Evolutionary conservation across 1,140 invertebrate genomes (phyloP), one percentile per base, ranked within the genome.

Genomic region (Cotesia chilonis): DNA sequence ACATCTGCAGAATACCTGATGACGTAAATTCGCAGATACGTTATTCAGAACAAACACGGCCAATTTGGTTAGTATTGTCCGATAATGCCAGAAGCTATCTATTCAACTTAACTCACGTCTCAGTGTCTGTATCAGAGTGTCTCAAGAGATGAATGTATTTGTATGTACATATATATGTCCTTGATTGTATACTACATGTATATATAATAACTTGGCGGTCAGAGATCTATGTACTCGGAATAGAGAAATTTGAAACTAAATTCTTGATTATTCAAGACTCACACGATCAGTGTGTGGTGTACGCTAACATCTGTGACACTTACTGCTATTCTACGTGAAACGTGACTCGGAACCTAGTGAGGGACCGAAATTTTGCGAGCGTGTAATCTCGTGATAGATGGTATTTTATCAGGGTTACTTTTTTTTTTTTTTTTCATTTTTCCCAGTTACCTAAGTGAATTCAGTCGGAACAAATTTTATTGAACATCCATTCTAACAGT

Each of bases 191-290:
- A 52, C n/a, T 52, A 9, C 51, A 52, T 52, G 28, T n/a, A 52
- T n/a, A 17, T 9, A 35, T 12, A 61, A 47, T 47, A 47, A 47
- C 10, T 9, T 47, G 41, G 10, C 10, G 41, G 41, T 47, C 6
- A 47, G 4, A 47, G 41, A 47, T 59, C 57, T 59, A 59, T 20
- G 20, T 36, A 47, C 41, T 47, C 41, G 5, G 41, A 47, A 5
- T 52, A 47, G 41, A 47, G 28, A 71, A 71, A 65, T 71, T 36
- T 63, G 51, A n/a, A 71, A 63, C 51, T 52, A 35, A 52, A 71
- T 54, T n/a, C 61, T 71, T 55, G 70, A 71, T 71, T 63, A 71
- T 71, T 64, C 60, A 71, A 37, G 51, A 71, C 36, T n/a, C 47
- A 52, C 60, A 65, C 52, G 38, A 51, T 37, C 36, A 9, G 38